phyloP scores from a whole-genome alignment of 2,888 invertebrate species.

The Portevinia maculata region DNA sequence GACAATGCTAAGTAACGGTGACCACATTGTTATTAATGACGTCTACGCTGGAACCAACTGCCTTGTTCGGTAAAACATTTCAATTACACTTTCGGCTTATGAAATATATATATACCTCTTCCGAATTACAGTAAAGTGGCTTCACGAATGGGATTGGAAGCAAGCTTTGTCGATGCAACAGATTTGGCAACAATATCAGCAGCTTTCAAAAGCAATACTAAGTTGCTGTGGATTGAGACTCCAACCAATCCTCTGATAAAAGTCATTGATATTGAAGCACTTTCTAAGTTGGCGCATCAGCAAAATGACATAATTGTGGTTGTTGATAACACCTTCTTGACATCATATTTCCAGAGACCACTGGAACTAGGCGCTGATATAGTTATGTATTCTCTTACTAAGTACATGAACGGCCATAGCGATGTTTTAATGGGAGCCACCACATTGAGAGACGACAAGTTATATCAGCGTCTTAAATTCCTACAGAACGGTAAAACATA shows the following conservation, averaged over 20 bases:
- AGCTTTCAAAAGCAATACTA: slow-evolving; percentile 92
- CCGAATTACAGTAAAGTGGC: slow-evolving; percentile 85
- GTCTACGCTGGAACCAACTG: slow-evolving; percentile 97
- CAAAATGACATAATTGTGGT: slow-evolving; percentile 86
- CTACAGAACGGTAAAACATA: slow-evolving; percentile 90
- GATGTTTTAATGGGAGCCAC: slow-evolving; percentile 98
- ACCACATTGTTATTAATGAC: slow-evolving; percentile 95
- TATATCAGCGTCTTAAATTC: slow-evolving; percentile 90
- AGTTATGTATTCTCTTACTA: slow-evolving; percentile 96
- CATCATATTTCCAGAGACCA: too few relatives aligned
- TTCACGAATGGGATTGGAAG: slow-evolving; percentile 89
- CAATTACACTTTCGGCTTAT: background rate
- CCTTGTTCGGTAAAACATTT: slow-evolving; percentile 85
- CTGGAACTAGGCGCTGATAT: too few relatives aligned
- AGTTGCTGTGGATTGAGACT: slow-evolving; percentile 96
- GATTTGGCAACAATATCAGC: slow-evolving; percentile 86
- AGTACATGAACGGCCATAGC: slow-evolving; percentile 99
- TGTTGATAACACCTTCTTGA: too few relatives aligned
- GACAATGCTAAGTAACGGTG: slow-evolving; percentile 91
- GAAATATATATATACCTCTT: background rate
- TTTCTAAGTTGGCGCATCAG: slow-evolving; percentile 86
- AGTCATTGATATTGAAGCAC: slow-evolving; percentile 92
- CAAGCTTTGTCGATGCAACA: slow-evolving; percentile 91
- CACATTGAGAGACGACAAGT: slow-evolving; percentile 88
- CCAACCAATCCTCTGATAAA: too few relatives aligned